Evolutionary conservation across 2,888 invertebrate genomes (phyloP).

Genomic region (Platycnemis pennipes): DNA sequence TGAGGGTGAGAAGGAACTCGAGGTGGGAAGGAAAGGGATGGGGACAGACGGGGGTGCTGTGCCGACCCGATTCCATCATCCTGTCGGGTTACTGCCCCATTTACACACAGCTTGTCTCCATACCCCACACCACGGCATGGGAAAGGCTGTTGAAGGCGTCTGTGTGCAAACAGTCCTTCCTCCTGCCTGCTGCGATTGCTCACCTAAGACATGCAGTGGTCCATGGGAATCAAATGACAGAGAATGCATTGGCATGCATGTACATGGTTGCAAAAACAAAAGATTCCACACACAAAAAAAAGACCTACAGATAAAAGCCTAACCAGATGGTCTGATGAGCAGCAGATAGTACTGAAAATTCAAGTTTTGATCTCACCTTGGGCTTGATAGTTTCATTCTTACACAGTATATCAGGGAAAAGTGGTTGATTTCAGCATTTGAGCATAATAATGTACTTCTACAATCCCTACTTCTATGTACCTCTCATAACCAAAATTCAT

Average conservation of each 20-base stretch:
- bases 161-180: constrained; percentile 21
- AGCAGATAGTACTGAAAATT: background rate
- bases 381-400: too few relatives aligned
- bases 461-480: too few relatives aligned
- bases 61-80: constrained; percentile 26
- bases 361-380: background rate
- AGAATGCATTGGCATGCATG: background rate
- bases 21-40: constrained; percentile 33
- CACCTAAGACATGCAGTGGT: constrained; percentile 37
- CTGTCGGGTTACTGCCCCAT: constrained; percentile 25
- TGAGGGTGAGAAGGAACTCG: constrained; percentile 28
- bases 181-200: constrained; percentile 42
- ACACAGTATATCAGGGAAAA: too few relatives aligned
- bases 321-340: background rate
- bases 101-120: constrained; percentile 51
- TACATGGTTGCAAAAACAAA: background rate
- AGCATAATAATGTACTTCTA: too few relatives aligned
- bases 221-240: background rate
- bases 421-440: too few relatives aligned
- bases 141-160: constrained; percentile 31
- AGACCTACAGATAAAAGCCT: background rate
- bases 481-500: too few relatives aligned
- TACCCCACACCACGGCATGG: constrained; percentile 37
- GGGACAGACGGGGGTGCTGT: background rate
- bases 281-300: background rate